Conservation (phyloP, 1,140 invertebrate species). For the Halyomorpha halys region DNA sequence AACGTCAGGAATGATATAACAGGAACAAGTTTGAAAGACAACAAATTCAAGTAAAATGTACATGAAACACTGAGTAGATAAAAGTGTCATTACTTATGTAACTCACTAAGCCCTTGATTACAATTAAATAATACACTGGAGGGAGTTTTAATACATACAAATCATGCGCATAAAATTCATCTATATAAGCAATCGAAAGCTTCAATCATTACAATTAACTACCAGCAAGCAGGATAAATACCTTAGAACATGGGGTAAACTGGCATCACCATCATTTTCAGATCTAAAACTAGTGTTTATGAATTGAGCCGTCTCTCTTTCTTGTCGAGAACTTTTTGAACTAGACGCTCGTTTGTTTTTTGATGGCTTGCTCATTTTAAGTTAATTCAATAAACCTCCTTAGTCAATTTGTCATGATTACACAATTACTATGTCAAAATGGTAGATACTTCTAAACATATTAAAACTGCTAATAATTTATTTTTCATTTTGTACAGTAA, state of each 20-base stretch:
- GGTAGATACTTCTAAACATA: no score
- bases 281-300: constrained; percentile 39
- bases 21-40: no score
- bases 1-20: no score
- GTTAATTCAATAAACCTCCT: no score
- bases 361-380: constrained; percentile 5
- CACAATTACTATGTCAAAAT: no score
- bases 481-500: no score
- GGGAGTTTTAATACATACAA: not conserved
- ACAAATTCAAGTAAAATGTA: not conserved
- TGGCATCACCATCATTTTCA: constrained; percentile 30
- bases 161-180: not conserved
- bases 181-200: not conserved
- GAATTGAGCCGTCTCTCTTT: constrained; percentile 6
- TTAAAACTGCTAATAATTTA: no score
- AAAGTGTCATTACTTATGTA: not conserved
- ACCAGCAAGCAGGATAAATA: constrained; percentile 11
- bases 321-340: constrained; percentile 8
- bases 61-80: not conserved
- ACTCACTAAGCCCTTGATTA: not conserved
- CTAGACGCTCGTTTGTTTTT: constrained; percentile 3
- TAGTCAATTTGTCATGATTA: no score
- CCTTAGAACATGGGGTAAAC: constrained; percentile 28
- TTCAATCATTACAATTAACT: not conserved
- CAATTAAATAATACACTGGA: not conserved